Percentiles rank a stretch among this genome's conserved stretches.
Conservation (phyloP, 2,888 invertebrate genomes). For the Sarcophaga caerulescens region DNA sequence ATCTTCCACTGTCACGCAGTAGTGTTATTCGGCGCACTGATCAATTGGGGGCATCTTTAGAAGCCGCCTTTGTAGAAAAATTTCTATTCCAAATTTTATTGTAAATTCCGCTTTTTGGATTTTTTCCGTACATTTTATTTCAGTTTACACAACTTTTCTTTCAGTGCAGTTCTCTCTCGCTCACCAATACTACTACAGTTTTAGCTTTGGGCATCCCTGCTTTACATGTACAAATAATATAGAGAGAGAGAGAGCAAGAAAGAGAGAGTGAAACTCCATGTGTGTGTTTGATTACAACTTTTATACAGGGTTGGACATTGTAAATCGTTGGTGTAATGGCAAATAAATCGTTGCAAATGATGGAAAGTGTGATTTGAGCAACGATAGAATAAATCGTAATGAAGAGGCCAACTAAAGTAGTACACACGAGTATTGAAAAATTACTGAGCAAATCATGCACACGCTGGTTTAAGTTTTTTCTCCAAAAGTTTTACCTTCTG, state of each 20-base stretch:
- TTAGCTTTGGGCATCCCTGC: too few species aligned
- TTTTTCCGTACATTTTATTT: too few species aligned
- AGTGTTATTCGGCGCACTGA: too few species aligned
- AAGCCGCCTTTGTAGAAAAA: too few species aligned
- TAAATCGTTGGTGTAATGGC: background rate
- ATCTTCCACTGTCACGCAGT: too few species aligned
- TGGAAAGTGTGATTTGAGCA: constrained; percentile 57
- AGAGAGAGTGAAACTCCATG: background rate
- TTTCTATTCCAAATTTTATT: too few species aligned
- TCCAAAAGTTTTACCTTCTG: background rate
- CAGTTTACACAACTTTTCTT: too few species aligned
- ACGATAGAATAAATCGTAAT: background rate
- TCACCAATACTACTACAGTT: too few species aligned
- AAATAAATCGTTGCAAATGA: constrained; percentile 16
- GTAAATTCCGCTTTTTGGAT: too few species aligned
- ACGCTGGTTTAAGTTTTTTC: constrained; percentile 15
- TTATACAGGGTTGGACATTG: background rate
- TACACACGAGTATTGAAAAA: background rate
- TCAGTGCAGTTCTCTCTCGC: too few species aligned
- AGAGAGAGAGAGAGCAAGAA: background rate
- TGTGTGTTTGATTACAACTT: background rate
- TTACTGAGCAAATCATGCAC: constrained; percentile 34
- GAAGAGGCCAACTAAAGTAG: background rate
- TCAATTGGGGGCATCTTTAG: too few species aligned
- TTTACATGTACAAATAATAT: too few species aligned